Percentiles rank a stretch among this genome's conserved stretches.
Conservation (phyloP, 2,797 vertebrate species). For the Atherinosoma microstoma region DNA sequence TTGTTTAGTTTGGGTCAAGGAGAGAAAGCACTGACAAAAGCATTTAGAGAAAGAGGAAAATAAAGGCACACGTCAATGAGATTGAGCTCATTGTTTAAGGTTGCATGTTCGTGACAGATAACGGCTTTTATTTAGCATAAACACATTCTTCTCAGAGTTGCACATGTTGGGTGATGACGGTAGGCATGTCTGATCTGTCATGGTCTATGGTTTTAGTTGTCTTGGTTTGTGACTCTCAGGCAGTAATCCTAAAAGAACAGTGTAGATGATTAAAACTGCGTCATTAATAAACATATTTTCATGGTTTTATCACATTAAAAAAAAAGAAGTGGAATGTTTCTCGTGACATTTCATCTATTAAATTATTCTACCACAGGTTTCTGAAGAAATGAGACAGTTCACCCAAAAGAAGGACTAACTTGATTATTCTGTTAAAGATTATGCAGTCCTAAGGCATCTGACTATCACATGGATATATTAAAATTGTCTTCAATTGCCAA, state of each 20-base stretch:
- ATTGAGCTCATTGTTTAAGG: conserved; percentile 47
- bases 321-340: neutral
- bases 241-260: neutral
- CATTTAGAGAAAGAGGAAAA: conserved; percentile 35
- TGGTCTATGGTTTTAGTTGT: neutral
- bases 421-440: conserved; percentile 3
- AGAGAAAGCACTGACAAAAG: conserved; percentile 61
- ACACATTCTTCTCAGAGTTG: conserved; percentile 3
- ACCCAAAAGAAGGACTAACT: neutral
- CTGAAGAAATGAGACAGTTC: neutral
- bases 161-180: neutral
- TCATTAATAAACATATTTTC: conserved; percentile 1
- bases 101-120: conserved; percentile 43
- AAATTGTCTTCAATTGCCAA: conserved; percentile 5
- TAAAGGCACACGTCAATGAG: conserved; percentile 43
- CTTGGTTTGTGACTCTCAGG: conserved; percentile 4
- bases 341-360: neutral
- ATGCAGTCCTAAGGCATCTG: neutral
- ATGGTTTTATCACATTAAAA: conserved; percentile 3
- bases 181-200: conserved; percentile 9
- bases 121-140: conserved; percentile 44
- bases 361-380: neutral
- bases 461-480: neutral
- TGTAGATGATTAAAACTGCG: neutral
- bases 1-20: conserved; percentile 48